Base-by-base conservation (phyloP, 23 tunicate species). In the Trididemnum miniatum region DNA sequence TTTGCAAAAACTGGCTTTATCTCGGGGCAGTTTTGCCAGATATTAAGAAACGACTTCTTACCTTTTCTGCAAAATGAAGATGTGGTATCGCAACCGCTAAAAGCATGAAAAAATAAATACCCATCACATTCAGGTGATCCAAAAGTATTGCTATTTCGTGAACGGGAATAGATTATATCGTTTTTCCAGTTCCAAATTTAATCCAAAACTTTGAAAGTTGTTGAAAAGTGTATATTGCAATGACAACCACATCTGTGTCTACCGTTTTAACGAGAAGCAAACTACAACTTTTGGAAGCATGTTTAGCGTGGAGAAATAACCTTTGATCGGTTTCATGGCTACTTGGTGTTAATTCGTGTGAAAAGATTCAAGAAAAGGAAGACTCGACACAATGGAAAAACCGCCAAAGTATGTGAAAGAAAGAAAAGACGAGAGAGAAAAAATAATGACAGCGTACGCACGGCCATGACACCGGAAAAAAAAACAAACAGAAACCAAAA, bases 61-160 rank as follows among this genome's bases (percentile, higher is more conserved):
- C 15, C 54, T 44, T 44, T 15, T 44, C 54, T 15, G 54, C 54
- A 44, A 44, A 44, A 44, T 44, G 54, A 44, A 44, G 54, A 44
- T 44, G 54, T 44, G 54, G 54, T 44, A 44, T 44, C 54, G 54
- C 54, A 44, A 44, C 54, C 54, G 54, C 54, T 44, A 44, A 44
- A 44, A 15, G 54, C 54, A 44, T 44, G 12, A 44, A 44, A 44
- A 44, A 44, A 44, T 44, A 44, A 44, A 44, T 44, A 44, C 15
- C 15, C 54, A 44, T 44, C 54, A 44, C 15, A 44, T 9, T 7
- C 54, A 44, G 54, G 54, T 44, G 54, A 15, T 44, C 54, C 54
- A 15, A 44, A 15, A 44, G 54, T 44, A 7, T 44, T 44, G 54
- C 54, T 44, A 44, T 44, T 44, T 44, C 54, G 9, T 44, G 54